A percentile compares a stretch with the other conserved stretches of the same genome.
Conservation (phyloP, 1,140 invertebrate species). For the Choristoneura fumiferana region DNA sequence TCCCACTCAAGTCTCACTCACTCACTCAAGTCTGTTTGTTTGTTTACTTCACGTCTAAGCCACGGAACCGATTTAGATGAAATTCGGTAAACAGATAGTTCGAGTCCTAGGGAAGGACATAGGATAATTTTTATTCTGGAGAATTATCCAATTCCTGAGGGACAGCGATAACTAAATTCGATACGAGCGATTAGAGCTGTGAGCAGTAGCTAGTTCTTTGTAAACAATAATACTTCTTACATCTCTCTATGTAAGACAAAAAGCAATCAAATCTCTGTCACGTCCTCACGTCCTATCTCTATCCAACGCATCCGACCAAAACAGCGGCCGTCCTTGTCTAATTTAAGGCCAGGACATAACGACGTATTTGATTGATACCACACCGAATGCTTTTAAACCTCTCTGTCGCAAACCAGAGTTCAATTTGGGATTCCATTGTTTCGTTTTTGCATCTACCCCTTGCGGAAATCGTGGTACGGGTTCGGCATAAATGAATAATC, state of each 20-base stretch:
- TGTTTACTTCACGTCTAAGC: too few species aligned
- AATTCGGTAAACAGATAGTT: too few species aligned
- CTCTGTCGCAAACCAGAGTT: slow-evolving; percentile 56
- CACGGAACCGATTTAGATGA: too few species aligned
- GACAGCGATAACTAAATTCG: too few species aligned
- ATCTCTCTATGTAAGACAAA: background rate
- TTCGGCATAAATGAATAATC: slow-evolving; percentile 18
- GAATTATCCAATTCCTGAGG: too few species aligned
- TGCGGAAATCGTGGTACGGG: slow-evolving; percentile 23
- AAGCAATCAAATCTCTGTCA: slow-evolving; percentile 5
- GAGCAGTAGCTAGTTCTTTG: too few species aligned
- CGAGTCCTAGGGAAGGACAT: too few species aligned
- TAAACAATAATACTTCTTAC: too few species aligned
- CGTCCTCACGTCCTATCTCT: background rate
- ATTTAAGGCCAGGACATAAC: slow-evolving; percentile 22
- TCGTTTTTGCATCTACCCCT: slow-evolving; percentile 62
- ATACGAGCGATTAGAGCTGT: too few species aligned
- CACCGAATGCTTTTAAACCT: slow-evolving; percentile 51
- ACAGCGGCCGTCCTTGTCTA: background rate
- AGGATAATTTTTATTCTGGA: too few species aligned
- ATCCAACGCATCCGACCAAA: background rate
- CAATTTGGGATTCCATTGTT: slow-evolving; percentile 58
- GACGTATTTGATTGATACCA: slow-evolving; percentile 63
- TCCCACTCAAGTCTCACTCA: too few species aligned
- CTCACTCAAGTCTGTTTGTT: too few species aligned